Evolutionary conservation across 2,888 invertebrate genomes (phyloP), one percentile per base, ranked within the genome.

Genomic region (Campopleginae sp.): DNA sequence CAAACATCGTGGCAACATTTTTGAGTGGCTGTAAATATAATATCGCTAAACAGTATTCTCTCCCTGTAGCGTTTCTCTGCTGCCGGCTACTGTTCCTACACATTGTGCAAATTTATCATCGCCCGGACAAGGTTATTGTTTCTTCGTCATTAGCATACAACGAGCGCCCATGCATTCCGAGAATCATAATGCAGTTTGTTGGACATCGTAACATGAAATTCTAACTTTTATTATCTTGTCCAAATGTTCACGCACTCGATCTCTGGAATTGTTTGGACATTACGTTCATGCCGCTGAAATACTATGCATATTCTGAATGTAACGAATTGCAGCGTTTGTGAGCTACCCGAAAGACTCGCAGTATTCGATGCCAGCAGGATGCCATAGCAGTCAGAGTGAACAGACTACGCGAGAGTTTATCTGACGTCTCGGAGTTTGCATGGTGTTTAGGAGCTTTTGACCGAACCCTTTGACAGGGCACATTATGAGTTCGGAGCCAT

Each of bases 91-190:
- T 46, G 10, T n/a, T 27, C 12, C 1, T 17, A 27, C 46, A 27
- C 27, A 46, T 68, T 27, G 68, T 44, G 44, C 46, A 31, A 46
- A 33, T 71, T 31, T 71, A 19, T 48, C 48, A n/a, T 54, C 23
- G n/a, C n/a, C 42, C 23, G 23, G 23, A 58, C 44, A 27, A n/a
- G 23, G 27, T n/a, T 31, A 72, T 72, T 42, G 72, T 72, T 58
- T 42, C 31, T 23, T 23, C 27, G 1, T 19, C 58, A 72, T 58
- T 71, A 71, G 33, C 71, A 71, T 51, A 71, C 19, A 46, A 51
- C 12, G 10, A n/a, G 4, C 17, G n/a, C 23, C 12, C 58, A 31
- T 38, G 12, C 14, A 58, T n/a, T 46, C 23, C 46, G 33, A 19
- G 31, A 2, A 33, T 17, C 27, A 27, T 27, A 58, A 19, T 38